Conservation (phyloP, 37 sponge, comb jelly and placozoan genomes). For the Axinella damicornis region DNA sequence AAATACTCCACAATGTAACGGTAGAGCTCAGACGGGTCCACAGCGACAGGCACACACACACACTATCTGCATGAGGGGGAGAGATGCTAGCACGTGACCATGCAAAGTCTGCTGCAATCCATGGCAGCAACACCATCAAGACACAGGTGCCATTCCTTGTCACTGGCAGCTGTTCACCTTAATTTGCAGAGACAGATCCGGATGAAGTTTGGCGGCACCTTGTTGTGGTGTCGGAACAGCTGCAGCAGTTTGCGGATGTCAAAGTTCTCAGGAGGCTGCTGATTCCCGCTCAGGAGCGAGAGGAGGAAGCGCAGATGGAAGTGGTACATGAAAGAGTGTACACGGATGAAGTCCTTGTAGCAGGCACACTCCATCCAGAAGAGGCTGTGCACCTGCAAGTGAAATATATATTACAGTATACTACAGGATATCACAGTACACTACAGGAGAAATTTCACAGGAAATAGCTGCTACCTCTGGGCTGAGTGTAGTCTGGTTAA, state of each 20-base stretch:
- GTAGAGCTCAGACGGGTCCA: conserved; percentile 40
- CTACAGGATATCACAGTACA: too few relatives aligned
- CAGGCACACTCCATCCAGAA: conserved; percentile 82
- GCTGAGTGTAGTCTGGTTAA: neutral
- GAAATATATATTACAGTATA: too few relatives aligned
- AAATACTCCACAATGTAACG: conserved; percentile 61
- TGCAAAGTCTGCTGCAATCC: too few relatives aligned
- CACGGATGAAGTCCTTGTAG: conserved; percentile 83
- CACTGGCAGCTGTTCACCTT: conserved; percentile 50
- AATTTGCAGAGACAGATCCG: conserved; percentile 55
- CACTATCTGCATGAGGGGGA: neutral
- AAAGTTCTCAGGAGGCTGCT: conserved; percentile 11
- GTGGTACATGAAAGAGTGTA: conserved; percentile 89
- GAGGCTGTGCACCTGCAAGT: conserved; percentile 26
- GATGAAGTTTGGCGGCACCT: conserved; percentile 48
- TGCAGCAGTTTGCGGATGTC: conserved; percentile 42
- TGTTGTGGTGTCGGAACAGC: conserved; percentile 25
- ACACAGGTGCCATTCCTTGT: neutral
- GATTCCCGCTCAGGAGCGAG: conserved; percentile 16
- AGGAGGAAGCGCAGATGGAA: conserved; percentile 66
- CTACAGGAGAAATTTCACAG: neutral
- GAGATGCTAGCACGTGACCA: too few relatives aligned
- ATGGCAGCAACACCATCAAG: too few relatives aligned
- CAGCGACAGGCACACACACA: conserved; percentile 8
- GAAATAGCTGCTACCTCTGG: conserved; percentile 17